Base-by-base conservation (phyloP, 2,888 invertebrate genomes). In the Trichopoda pennipes region DNA sequence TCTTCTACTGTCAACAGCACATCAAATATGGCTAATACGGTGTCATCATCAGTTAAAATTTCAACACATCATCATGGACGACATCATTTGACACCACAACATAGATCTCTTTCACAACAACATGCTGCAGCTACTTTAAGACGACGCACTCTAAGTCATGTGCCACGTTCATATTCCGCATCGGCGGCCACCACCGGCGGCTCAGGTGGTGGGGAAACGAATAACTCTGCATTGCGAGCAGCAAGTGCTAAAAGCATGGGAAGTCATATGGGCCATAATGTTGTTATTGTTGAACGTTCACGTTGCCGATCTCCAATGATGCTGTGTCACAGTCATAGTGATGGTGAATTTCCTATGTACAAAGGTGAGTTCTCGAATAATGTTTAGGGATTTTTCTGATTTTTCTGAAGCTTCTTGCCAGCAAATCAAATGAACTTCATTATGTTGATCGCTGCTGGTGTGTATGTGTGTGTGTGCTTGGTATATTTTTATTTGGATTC, bases 291-390 rank as follows among this genome's bases (percentile, higher is more conserved):
- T 70, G 87, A 87, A 87, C 91, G 93, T 89, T 93, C 93, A 89
- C 93, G 93, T 91, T 93, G 93, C 90, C 93, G 93, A 91, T 94
- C 93, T 91, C 93, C 94, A 90, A 95, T 96, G 94, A 95, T 96
- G 95, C 93, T 96, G 90, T 96, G 95, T 86, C 96, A 96, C 92
- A 96, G 96, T 91, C 95, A 95, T 92, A 96, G 96, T 91, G 96
- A 96, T 90, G 95, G 96, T 89, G 96, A 96, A 92, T 96, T 96
- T 92, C 96, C 96, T 88, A 94, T 95, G 91, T 95, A 95, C 92
- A 93, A 94, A 95, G 95, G 95, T 96, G 93, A 87, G 89, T 86
- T 28, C 16, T 38, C 38, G 38, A 1, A 38, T 38, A 38, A 38
- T 38, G 1, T 12, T 38, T 12, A 12, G 12, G 9, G 28, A 28